phyloP scores from a whole-genome alignment of 2,888 invertebrate species.

The Lasioglossum pauxillum region DNA sequence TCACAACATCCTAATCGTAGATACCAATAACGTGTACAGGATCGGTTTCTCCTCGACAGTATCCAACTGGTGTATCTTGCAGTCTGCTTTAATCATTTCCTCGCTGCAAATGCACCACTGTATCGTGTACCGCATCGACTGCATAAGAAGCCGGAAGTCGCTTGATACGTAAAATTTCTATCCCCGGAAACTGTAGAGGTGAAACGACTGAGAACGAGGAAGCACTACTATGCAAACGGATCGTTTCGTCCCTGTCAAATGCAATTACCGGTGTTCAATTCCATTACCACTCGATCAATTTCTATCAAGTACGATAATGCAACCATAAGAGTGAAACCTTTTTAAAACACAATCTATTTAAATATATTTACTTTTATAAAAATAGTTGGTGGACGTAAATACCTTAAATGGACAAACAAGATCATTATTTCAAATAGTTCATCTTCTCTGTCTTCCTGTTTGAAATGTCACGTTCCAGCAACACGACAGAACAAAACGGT shows the following conservation, averaged over 20 bases:
- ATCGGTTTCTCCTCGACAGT: conserved; percentile 47
- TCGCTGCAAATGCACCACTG: conserved; percentile 43
- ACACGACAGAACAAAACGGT: background rate
- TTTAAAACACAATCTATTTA: background rate
- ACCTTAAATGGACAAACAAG: background rate
- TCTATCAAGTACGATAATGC: background rate
- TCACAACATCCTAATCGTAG: background rate
- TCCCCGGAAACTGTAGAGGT: conserved; percentile 62
- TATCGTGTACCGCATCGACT: conserved; percentile 25
- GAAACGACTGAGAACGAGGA: conserved; percentile 52
- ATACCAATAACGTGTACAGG: conserved; percentile 4
- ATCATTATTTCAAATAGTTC: background rate
- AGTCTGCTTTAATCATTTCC: conserved; percentile 66
- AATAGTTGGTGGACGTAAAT: background rate
- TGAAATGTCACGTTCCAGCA: background rate
- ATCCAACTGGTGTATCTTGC: conserved; percentile 34
- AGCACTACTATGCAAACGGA: background rate
- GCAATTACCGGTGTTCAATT: conserved; percentile 9
- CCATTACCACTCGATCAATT: background rate
- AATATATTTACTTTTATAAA: background rate
- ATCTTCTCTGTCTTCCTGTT: background rate
- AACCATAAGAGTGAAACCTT: background rate
- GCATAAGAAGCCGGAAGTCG: conserved; percentile 66
- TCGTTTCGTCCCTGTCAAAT: background rate
- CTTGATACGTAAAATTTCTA: conserved; percentile 62